Base-by-base conservation (phyloP, 2,888 invertebrate genomes). In the Idaea biselata region DNA sequence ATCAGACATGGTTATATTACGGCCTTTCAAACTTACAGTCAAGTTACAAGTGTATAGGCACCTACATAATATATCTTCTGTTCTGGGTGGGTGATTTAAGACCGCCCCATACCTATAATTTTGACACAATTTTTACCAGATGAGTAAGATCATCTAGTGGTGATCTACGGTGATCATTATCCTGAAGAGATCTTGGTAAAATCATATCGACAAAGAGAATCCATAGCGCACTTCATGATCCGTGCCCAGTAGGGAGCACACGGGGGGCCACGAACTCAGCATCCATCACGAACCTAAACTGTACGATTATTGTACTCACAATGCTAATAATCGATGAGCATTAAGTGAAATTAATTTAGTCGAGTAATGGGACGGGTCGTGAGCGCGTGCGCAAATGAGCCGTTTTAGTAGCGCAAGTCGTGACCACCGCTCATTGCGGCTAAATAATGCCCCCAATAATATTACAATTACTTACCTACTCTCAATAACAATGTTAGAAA, bases 261-360 rank as follows among this genome's bases (percentile, higher is more conserved):
- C 87, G 87, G 90, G 89, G 88, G 89, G 91, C 86, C 74, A 65
- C 70, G 75, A 72, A 71, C 77, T 76, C 74, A 74, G 79, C 84
- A 88, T 88, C 88, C 84, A 88, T 90, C 90, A 89, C 83, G 82
- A 82, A 76, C 85, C 87, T 81, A 88, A 89, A 87, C 87, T 83
- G 82, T 87, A 88, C 85, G 84, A 89, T 88, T 88, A 89, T 87
- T 87, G 86, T 86, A 84, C 86, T 84, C 84, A 84, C n/a, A n/a
- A n/a, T n/a, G n/a, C 87, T 90, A 89, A 89, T 88, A 87, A 44
- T 56, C 56, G 87, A 90, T 89, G 87, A 84, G 84, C 86, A 89
- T 89, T 91, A 90, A 91, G 86, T 88, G 87, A 90, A 91, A 91
- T 91, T 90, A 91, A 91, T 91, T 89, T 89, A 88, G 89, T 91